A percentile compares a stretch with the other conserved stretches of the same genome.
phyloP scores from a whole-genome alignment of 2,888 invertebrate genomes.

The Oxystoma pomonae region DNA sequence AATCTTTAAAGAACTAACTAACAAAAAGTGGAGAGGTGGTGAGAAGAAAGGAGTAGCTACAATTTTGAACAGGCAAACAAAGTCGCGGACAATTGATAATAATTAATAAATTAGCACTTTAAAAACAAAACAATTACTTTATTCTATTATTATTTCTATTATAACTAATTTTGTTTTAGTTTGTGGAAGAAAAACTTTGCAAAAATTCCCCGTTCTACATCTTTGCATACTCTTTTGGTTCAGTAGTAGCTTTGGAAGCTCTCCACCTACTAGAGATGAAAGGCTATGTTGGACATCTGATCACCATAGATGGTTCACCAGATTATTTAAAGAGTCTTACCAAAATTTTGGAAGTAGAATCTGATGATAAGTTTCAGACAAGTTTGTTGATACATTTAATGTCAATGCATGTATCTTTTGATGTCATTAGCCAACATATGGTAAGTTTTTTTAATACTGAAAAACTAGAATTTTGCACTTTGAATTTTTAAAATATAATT shows the following conservation, averaged over 20 bases:
- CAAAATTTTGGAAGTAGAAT: constrained; percentile 48
- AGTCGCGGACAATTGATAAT: too few species aligned
- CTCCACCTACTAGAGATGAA: constrained; percentile 64
- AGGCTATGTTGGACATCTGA: constrained; percentile 60
- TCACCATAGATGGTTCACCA: constrained; percentile 79
- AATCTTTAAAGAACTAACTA: not conserved
- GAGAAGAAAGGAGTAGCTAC: too few species aligned
- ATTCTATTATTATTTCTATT: too few species aligned
- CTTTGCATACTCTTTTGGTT: constrained; percentile 90
- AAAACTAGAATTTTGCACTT: too few species aligned
- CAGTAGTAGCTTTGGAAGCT: constrained; percentile 72
- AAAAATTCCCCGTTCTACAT: constrained; percentile 63
- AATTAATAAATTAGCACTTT: too few species aligned
- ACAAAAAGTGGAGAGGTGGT: too few species aligned
- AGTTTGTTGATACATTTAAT: constrained; percentile 49
- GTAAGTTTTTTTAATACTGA: constrained; percentile 27
- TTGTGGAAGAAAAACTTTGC: constrained; percentile 52
- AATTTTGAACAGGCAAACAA: too few species aligned
- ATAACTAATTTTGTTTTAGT: constrained; percentile 50
- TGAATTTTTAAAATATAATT: too few species aligned
- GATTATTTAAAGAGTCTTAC: constrained; percentile 52
- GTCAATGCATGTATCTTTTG: constrained; percentile 47
- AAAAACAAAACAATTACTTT: too few species aligned
- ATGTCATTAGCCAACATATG: constrained; percentile 44
- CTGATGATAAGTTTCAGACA: constrained; percentile 53